Base-by-base conservation (phyloP, 2,888 invertebrate genomes). In the Neoascia interrupta region DNA sequence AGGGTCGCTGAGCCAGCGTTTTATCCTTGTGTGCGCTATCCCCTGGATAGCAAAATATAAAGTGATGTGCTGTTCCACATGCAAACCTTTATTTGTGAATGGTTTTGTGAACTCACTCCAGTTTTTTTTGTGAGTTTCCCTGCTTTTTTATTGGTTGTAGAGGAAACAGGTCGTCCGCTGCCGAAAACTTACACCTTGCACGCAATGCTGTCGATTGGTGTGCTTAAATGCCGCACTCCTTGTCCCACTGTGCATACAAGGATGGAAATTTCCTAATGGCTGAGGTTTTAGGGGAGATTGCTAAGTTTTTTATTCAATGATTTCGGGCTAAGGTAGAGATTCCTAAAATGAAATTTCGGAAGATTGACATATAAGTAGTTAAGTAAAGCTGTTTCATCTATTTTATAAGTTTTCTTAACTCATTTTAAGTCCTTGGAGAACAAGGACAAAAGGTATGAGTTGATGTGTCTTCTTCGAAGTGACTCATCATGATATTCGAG, bases 101-200 rank as follows among this genome's bases (percentile, higher is more conserved):
- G 61, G 66, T 73, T 73, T 79, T 68, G 26, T 45, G 10, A 39
- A 60, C 70, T 47, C 72, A 64, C 26, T 51, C 72, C 64, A 58
- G 34, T 11, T 34, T 31, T n/a, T n/a, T 58, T 34, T 21, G 41
- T 45, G 11, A 45, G 43, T 56, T 66, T 68, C 23, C 73, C 18
- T 47, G 47, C 5, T 43, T 31, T 73, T 73, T 73, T 79, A 68
- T 73, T 66, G 73, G 73, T 51, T 56, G 73, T 31, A 56, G 37
- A 31, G 15, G 43, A 66, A 73, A 73, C 73, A 73, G 79, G 73
- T 72, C 64, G 54, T 72, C 66, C 45, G 41, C 49, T 79, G 68
- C 73, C 66, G 56, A 79, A 79, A 79, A 79, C 73, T 23, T 73
- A 79, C 66, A 73, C 66, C 49, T 79, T 68, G 68, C 79, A 79